phyloP scores from a whole-genome alignment of 37 sponge, comb jelly and placozoan genomes.

The Halisarca cf. caerulea region DNA sequence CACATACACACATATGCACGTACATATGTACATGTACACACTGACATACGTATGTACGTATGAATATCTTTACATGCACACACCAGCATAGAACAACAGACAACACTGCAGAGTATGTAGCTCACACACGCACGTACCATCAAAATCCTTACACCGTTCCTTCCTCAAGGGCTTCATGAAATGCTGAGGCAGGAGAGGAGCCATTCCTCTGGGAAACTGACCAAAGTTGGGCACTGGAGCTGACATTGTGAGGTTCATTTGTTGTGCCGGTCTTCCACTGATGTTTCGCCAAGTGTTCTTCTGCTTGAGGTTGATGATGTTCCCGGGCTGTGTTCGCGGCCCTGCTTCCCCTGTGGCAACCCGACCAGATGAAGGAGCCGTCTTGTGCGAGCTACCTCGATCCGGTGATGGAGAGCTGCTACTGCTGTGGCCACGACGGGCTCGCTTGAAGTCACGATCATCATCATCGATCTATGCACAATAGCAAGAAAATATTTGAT shows the following conservation, averaged over 20 bases:
- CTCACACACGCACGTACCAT: constrained; percentile 52
- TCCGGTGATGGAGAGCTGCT: constrained; percentile 19
- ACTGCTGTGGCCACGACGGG: constrained; percentile 38
- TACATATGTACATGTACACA: too few species aligned
- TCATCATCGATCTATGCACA: constrained; percentile 77
- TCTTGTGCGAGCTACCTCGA: not conserved
- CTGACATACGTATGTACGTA: too few species aligned
- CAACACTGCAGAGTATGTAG: not conserved
- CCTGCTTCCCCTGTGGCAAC: not conserved
- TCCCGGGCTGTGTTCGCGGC: not conserved
- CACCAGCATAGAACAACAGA: too few species aligned
- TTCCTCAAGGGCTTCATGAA: constrained; percentile 11
- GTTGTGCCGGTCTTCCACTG: not conserved
- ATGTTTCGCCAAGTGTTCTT: not conserved
- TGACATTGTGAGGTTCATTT: not conserved
- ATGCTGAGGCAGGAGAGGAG: not conserved
- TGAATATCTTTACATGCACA: too few species aligned
- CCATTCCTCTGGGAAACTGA: not conserved
- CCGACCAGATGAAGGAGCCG: not conserved
- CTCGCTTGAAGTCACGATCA: constrained; percentile 84
- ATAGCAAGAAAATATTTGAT: not conserved
- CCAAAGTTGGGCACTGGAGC: not conserved
- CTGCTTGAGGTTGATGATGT: not conserved
- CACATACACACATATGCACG: too few species aligned
- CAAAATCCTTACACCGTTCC: constrained; percentile 86